phyloP scores from a whole-genome alignment of 2,113 vertebrate species.

The Elephantulus edwardii region DNA sequence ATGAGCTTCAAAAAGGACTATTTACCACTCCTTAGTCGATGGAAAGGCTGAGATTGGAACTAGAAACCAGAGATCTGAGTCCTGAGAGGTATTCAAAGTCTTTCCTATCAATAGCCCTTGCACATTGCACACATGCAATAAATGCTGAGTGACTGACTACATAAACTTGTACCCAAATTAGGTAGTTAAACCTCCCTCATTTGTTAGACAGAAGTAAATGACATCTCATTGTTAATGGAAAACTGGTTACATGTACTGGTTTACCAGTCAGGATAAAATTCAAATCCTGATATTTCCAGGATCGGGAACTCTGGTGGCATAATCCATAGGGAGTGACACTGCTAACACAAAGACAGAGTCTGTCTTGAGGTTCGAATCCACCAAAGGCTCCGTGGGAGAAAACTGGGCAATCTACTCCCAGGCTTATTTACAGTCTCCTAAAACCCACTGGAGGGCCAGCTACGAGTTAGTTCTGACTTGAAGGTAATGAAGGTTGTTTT shows the following conservation, averaged over 20 bases:
- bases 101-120: background rate
- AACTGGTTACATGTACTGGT: background rate
- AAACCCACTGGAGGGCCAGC: no score
- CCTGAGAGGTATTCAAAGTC: background rate
- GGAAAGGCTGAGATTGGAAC: background rate
- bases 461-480: no score
- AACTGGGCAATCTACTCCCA: no score
- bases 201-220: constrained; percentile 23
- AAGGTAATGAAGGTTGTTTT: no score
- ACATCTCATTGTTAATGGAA: background rate
- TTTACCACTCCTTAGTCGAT: constrained; percentile 10
- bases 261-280: background rate
- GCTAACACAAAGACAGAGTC: no score
- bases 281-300: no score
- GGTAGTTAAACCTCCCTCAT: background rate
- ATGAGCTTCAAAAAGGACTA: background rate
- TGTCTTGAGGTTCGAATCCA: no score
- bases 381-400: no score
- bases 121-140: background rate
- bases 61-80: background rate
- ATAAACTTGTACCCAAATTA: background rate
- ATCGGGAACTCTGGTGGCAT: no score
- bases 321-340: no score
- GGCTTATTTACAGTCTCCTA: no score
- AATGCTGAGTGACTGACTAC: background rate